Evolutionary conservation across 2,113 vertebrate genomes (phyloP), one percentile per base, ranked within the genome.

Genomic region (Syngnathus typhle): DNA sequence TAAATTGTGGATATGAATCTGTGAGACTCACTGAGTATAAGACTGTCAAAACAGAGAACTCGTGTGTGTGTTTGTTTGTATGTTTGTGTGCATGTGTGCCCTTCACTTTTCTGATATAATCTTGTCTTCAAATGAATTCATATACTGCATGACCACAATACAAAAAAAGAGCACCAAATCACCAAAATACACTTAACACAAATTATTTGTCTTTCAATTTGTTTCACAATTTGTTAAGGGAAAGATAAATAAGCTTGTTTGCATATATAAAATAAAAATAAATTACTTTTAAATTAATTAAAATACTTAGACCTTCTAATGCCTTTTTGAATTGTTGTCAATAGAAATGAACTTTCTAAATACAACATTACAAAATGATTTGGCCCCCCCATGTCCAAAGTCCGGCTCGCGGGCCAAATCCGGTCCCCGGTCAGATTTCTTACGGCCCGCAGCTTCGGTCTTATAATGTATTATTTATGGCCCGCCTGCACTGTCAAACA

Each of bases 41-140:
- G 72, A 73, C 71, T 77, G 81, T 80, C 69, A 75, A 69, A 84
- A 83, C 78, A 82, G 71, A 80, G 62, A 52, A 65, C 43, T 63
- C 27, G 47, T 73, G 38, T 69, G 55, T 23, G 1, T 65, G 74
- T 72, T 64, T 60, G 64, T 60, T 49, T 51, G 65, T 36, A 23
- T 19, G 60, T 15, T 70, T 52, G 60, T 51, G 46, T 11, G 58
- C 51, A 67, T 21, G 52, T 37, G 10, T 32, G 8, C 32, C 19
- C 23, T 71, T 43, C 36, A 60, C 10, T 21, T 61, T 43, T 7
- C 38, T 15, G 19, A 32, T 21, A 15, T 41, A 61, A 41, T 43
- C 38, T 41, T 43, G 18, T 13, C 41, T 61, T 36, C 27, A 36
- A 36, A 58, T 36, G 27, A 58, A 7, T 58, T 58, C 27, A 36